Evolutionary conservation across 2,888 invertebrate species (phyloP), one percentile per base, ranked within the genome.

Genomic region (Brachyptera risi): DNA sequence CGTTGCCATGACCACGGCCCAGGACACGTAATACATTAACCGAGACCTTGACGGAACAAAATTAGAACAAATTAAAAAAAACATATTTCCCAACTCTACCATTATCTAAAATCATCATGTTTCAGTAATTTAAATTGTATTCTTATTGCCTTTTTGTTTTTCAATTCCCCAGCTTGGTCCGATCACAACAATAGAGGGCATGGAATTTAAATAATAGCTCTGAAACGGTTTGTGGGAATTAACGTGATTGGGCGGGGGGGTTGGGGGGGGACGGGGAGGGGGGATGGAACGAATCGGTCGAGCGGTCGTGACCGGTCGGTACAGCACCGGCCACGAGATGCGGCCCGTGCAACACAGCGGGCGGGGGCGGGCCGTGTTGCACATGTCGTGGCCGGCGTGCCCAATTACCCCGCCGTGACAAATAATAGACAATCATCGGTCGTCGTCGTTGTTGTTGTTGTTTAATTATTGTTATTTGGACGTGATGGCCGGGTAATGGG

Each of bases 201-300:
- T 72, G 74, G 74, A 74, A 74, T 74, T 73, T 74, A 74, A 75
- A 74, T 74, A 72, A 73, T 72, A 72, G 69, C 71, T 69, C 68
- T 63, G 63, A 68, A 71, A 69, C 70, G 67, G 70, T 73, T 73
- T 68, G 56, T n/a, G 70, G 69, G 71, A 74, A 73, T 74, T 72
- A 73, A 72, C 70, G 71, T 74, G 73, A 74, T 73, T 70, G 71
- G 69, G 70, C 71, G 74, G 70, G 68, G 70, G 70, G 68, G 69
- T 71, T 71, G 74, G 70, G 68, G 70, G 70, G 68, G 65, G 42
- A 37, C 37, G 59, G 62, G 56, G 59, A 61, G 68, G 65, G 42
- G 40, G 37, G 59, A 60, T 59, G 59, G 63, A 63, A 63, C 63
- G 59, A 60, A 63, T 63, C 61, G 60, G 63, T 61, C 54, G 57